Percentiles rank a stretch among this genome's conserved stretches.
Evolutionary conservation across 2,797 vertebrate species (phyloP).

Genomic region (Xenops minutus): DNA sequence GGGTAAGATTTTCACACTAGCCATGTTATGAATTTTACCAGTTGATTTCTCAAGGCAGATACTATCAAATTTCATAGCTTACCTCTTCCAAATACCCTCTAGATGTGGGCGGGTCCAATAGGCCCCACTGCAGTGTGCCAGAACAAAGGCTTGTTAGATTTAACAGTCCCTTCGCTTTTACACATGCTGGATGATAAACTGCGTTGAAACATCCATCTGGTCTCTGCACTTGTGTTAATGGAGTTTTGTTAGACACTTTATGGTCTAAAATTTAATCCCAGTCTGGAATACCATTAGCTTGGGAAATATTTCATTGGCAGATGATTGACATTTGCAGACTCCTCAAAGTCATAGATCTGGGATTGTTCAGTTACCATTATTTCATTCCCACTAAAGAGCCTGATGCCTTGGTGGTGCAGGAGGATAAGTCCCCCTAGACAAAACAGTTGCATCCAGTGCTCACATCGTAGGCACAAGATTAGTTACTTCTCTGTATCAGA

Average conservation of each 20-base stretch:
- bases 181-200: background rate
- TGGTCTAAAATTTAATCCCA: background rate
- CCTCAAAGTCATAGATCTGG: background rate
- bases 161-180: background rate
- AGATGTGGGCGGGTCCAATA: background rate
- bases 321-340: background rate
- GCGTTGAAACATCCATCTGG: background rate
- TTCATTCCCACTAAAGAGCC: background rate
- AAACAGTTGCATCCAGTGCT: background rate
- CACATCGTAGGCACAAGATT: rapidly evolving
- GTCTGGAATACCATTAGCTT: background rate
- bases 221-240: background rate
- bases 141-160: background rate
- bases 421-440: background rate
- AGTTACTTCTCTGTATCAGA: background rate
- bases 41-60: background rate
- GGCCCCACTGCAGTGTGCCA: background rate
- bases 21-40: background rate
- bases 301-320: background rate
- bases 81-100: background rate
- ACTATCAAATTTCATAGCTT: background rate
- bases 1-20: background rate
- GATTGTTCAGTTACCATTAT: background rate
- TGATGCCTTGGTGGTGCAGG: background rate
- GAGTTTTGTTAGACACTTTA: background rate